Evolutionary conservation across 2,113 vertebrate genomes (phyloP), one percentile per base, ranked within the genome.

Genomic region (Barbus barbus): DNA sequence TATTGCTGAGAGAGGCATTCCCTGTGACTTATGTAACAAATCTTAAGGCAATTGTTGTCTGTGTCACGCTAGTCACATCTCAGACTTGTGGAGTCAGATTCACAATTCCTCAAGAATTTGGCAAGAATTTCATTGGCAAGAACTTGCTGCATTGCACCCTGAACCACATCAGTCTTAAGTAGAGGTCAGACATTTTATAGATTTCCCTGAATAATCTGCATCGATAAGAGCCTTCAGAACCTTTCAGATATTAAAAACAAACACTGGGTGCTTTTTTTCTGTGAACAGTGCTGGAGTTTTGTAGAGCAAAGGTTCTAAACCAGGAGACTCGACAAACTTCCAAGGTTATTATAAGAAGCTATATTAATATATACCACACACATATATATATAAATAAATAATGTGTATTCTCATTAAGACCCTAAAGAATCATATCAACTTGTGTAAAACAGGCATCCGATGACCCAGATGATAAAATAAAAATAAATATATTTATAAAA

Each of bases 21-120:
- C 65, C 9, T 31, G 22, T 80, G 46, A 83, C 86, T 77, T 83
- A 71, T 44, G 36, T 53, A 79, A 83, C 58, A 38, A 71, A 74
- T 80, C 63, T 75, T 33, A 14, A 33, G 58, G 75, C 75, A 46
- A 9, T 56, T 56, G 7, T 24, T 79, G 28, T 24, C 71, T n/a
- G 22, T 20, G 26, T 67, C 22, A 69, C 31, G 31, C 67, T 83
- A 63, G 28, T 82, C 28, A 56, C 22, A 75, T 74, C 78, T 44
- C 74, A 83, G 41, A 9, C 31, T 82, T 18, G 36, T 22, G 46
- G 48, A 53, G 16, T 75, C 69, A 76, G 22, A 69, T 76, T 63
- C 56, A 61, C 71, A 84, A 72, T n/a, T n/a, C 12, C 38, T n/a
- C n/a, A n/a, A n/a, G n/a, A n/a, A n/a, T n/a, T n/a, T n/a, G n/a